Evolutionary conservation across 2,888 invertebrate species (phyloP), one percentile per base, ranked within the genome.

Genomic region (Hydropsyche betteni): DNA sequence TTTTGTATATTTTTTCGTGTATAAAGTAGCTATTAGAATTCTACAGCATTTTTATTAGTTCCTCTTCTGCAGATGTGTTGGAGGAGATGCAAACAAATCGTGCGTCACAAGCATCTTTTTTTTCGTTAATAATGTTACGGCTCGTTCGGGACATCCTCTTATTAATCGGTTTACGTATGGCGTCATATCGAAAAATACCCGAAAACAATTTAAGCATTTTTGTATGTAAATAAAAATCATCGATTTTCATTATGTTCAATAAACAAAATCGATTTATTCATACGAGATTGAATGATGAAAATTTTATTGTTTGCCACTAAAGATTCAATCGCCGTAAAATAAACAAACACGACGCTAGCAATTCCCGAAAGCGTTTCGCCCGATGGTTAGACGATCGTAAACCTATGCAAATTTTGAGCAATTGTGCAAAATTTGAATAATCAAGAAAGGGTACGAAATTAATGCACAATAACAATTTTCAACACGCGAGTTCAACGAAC

Each of bases 11-110:
- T 58, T 68, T 12, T 34, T 8, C 34, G 69, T 4, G 24, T 3
- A 55, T 69, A 69, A 69, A 69, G 50, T 69, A 69, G 69, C 69
- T 51, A 69, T 69, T 69, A 69, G 50, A 70, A 70, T 70, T 70
- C 52, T 36, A 34, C 53, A 34, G 33, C 70, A 70, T 70, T 33
- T 53, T 70, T 70, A 53, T 70, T 53, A 34, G 55, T 52, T 51
- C 34, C 51, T 69, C 69, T 70, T 53, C 10, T 33, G 34, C 38
- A 38, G 64, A 64, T 44, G 44, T 55, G 16, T 55, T 55, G 55
- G 6, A 10, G 6, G 44, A 33, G 70, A 70, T 70, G 55, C 70
- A 70, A 70, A 70, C 70, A 53, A 70, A 70, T 52, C 51, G 70
- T 70, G 70, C 70, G 70, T 70, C 70, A 70, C 52, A 6, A 44